A percentile compares a stretch with the other conserved stretches of the same genome.
These are phyloP conservation scores for Pseudochaenichthys georgianus DNA, from an alignment of 2,797 vertebrate species.

Conservation along the genomic window DNA sequence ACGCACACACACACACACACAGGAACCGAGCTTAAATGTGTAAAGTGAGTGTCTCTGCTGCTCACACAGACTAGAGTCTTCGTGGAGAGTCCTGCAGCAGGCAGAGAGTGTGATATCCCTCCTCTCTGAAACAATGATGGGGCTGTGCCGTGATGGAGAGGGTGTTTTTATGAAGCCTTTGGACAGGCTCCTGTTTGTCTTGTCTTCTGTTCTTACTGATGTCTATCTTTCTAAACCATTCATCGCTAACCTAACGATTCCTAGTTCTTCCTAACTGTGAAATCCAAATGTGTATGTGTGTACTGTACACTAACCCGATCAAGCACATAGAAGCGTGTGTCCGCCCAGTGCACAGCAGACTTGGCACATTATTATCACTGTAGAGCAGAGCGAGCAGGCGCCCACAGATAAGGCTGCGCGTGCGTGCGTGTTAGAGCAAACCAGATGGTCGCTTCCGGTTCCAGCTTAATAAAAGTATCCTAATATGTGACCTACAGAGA, in stretches of 20 bases:
- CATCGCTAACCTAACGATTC: no score
- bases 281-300: conserved; percentile 47
- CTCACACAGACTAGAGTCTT: conserved; percentile 93
- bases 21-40: conserved; percentile 37
- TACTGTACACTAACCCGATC: conserved; percentile 34
- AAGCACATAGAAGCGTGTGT: conserved; percentile 30
- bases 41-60: conserved; percentile 88
- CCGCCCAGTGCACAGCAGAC: conserved; percentile 50
- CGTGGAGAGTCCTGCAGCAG: conserved; percentile 92
- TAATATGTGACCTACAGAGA: conserved; percentile 13
- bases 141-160: conserved; percentile 67
- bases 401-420: conserved; percentile 67
- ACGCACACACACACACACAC: neutral
- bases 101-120: conserved; percentile 78
- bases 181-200: conserved; percentile 64
- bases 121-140: conserved; percentile 35
- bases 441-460: conserved; percentile 37
- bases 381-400: conserved; percentile 56
- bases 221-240: conserved; percentile 17
- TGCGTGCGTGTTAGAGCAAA: no score
- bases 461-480: conserved; percentile 39
- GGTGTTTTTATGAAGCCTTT: conserved; percentile 52
- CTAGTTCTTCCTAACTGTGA: conserved; percentile 3
- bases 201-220: conserved; percentile 29
- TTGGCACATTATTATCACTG: conserved; percentile 62